Base-by-base conservation (phyloP, 2,888 invertebrate species). In the Amblyteles armatorius region DNA sequence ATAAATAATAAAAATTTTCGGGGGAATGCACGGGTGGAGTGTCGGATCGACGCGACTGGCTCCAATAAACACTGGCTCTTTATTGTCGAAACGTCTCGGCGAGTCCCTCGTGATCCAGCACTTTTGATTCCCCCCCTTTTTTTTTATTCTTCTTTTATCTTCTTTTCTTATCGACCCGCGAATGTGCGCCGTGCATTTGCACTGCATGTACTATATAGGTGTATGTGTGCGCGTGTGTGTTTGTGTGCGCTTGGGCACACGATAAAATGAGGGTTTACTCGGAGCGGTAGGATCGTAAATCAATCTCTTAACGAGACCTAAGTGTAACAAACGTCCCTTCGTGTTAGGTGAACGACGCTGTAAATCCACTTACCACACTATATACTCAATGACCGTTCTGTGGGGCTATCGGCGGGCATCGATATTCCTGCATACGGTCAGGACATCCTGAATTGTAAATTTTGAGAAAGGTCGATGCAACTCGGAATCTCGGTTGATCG, bases 231-330 rank as follows among this genome's bases (percentile, higher is more conserved):
- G 36, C 13, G 11, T 29, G 6, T 22, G 19, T 52, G 16, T 60
- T 36, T 65, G 13, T 26, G 29, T 33, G 60, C 22, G 29, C 71
- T 76, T 40, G 76, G 65, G 44, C 74, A 78, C 81, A 71, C 73
- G 69, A 84, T 69, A 79, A 82, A 84, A 79, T 63, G 50, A 9
- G 60, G 60, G 65, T 79, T 82, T 82, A 82, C 79, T 83, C 60
- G 67, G 69, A 67, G 52, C 82, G 52, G 72, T 73, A 55, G 71
- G 69, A 63, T 82, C 88, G 80, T 91, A 89, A 90, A 91, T 91
- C 89, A 89, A 88, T 86, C 83, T 85, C 86, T 90, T 88, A 91
- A 91, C 87, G 88, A 89, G 87, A 71, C 77, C 85, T 86, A 88
- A 89, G 88, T 88, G 87, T 88, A 88, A 89, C 79, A 83, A 88